Evolutionary conservation across 2,888 invertebrate species (phyloP).

Genomic region (Balanococcus diminutus): DNA sequence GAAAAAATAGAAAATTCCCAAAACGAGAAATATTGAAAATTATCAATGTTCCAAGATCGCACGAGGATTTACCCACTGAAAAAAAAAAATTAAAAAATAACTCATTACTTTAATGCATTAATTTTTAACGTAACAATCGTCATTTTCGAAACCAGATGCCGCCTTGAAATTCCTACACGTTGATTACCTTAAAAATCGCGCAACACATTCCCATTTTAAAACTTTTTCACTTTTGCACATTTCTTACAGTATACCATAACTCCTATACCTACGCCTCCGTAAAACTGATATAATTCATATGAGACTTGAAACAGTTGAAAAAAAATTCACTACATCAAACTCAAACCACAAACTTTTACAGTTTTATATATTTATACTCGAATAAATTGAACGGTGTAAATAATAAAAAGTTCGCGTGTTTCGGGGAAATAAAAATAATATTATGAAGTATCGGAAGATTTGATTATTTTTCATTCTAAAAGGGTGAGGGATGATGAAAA

Average conservation of each 20-base stretch:
- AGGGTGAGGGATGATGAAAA: background rate
- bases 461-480: background rate
- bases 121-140: background rate
- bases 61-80: background rate
- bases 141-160: slow-evolving; percentile 1
- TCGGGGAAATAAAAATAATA: background rate
- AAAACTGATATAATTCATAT: slow-evolving; percentile 4
- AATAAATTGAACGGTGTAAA: background rate
- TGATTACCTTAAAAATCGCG: slow-evolving; percentile 8
- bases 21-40: too few species aligned
- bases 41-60: too few species aligned
- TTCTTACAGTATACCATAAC: background rate
- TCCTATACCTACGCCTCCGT: background rate
- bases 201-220: background rate
- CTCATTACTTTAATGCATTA: background rate
- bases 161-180: slow-evolving; percentile 28
- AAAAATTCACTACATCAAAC: background rate
- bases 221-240: background rate
- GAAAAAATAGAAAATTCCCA: background rate
- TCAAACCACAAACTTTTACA: background rate
- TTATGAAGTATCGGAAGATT: background rate
- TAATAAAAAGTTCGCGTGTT: background rate
- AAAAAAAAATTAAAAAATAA: too few species aligned
- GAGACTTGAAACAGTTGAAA: background rate
- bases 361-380: background rate